phyloP scores from a whole-genome alignment of 2,113 vertebrate genomes.

The Macrotus californicus region DNA sequence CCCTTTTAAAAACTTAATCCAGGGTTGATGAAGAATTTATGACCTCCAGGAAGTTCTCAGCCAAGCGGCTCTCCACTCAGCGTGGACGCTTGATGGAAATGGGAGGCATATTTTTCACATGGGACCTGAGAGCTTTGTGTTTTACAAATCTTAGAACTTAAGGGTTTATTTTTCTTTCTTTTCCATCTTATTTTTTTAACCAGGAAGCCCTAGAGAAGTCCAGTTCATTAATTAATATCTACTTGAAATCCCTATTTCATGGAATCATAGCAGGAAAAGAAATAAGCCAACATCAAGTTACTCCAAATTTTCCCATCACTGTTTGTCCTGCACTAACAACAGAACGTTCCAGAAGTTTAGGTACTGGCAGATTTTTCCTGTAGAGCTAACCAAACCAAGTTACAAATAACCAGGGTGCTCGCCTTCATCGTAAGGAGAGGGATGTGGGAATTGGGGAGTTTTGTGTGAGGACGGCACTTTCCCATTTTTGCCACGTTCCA shows the following conservation, averaged over 20 bases:
- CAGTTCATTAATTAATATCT: not conserved
- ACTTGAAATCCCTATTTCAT: not conserved
- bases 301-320: not conserved
- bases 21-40: constrained; percentile 35
- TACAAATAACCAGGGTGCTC: not conserved
- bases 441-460: not conserved
- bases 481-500: accelerated
- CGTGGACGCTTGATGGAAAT: not conserved
- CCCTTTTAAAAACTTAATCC: constrained; percentile 54
- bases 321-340: constrained; percentile 33
- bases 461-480: not conserved
- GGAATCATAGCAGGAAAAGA: not conserved
- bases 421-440: not conserved
- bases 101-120: not conserved
- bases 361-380: not conserved
- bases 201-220: not conserved
- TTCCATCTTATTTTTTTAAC: not conserved
- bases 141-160: not conserved
- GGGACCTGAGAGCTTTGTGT: not conserved
- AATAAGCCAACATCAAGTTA: not conserved
- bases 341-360: constrained; percentile 30
- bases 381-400: not conserved
- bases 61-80: not conserved
- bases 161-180: not conserved
- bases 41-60: not conserved